Evolutionary conservation across 2,888 invertebrate genomes (phyloP), one percentile per base, ranked within the genome.

Genomic region (Aspidapion aeneum): DNA sequence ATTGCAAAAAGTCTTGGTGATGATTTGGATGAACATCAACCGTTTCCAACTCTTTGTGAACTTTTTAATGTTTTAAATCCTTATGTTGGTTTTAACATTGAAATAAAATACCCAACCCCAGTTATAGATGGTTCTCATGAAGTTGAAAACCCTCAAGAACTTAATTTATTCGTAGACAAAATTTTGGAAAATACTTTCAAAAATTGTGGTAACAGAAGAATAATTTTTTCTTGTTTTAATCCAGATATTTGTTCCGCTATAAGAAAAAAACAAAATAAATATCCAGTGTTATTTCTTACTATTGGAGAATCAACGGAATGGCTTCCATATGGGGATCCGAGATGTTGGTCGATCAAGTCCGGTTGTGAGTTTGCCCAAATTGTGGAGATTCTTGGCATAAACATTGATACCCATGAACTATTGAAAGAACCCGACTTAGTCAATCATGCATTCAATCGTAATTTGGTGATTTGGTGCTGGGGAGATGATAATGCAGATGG

Each of bases 81-180:
- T 2, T 89, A 93, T 77, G 90, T 94, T 50, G 98, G 98, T 0
- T 98, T 97, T 77, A 98, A 98, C 79, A 89, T 99, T 62, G 99
- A 99, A 83, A 87, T 99, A 55, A 99, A 99, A 79, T 98, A 96
- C 91, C 95, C 95, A 0, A 94, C 96, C 89, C 88, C 90, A 73
- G 79, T 91, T 63, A 84, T 88, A 81, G 93, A 94, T 79, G 96
- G 94, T 49, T 89, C 90, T 16, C 91, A 89, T 81, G 96, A 96
- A 79, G 83, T 94, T 63, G 89, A 92, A 76, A 90, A 93, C 78
- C 90, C 91, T 0, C 89, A 93, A 71, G 98, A 98, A 79, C 87
- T 95, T 75, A 99, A 99, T 79, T 81, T 89, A 61, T 98, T 95
- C 79, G 85, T 98, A 68, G 98, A 99, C 81, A 89, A 89, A 77